Evolutionary conservation across 1,140 invertebrate species (phyloP), one percentile per base, ranked within the genome.

Genomic region (Drosophila lacteicornis): DNA sequence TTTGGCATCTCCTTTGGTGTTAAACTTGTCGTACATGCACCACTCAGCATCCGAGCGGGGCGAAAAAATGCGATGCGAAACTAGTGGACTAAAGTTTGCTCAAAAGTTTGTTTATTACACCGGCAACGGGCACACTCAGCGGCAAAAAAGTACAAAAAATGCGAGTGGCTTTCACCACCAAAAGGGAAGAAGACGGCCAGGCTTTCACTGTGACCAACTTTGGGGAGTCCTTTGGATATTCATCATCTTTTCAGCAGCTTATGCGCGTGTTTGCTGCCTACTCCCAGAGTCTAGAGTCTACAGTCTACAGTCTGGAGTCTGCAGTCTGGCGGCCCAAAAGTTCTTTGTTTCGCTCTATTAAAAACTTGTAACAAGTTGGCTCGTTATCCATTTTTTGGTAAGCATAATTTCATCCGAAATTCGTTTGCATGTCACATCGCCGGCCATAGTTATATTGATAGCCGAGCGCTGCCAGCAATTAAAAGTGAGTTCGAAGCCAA

Each of bases 51-150:
- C 60, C 30, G 36, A 67, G 45, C 33, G 51, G 40, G 19, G 30
- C 51, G 40, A 38, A 77, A 60, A 47, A 68, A 77, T 51, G 36
- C 19, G 49, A 67, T 61, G 57, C 36, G 42, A 62, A 82, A 79
- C 62, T 76, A 79, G 84, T 85, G 81, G 75, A 91, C 71, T 85
- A 90, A 91, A 91, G 53, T 91, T 91, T 83, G 65, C 82, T 77
- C 70, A 70, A 90, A 91, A 91, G 90, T 91, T 91, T 91, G 90
- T 90, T 91, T 91, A 91, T 90, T 90, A 91, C 82, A 79, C 80
- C 74, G 84, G 82, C 83, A 86, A 82, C 70, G 62, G 50, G 71
- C 79, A 76, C 65, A 69, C 50, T 50, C 36, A 56, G 45, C 42
- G 12, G n/a, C 25, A 12, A 8, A 40, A 27, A 27, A 27, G 27